These are phyloP conservation scores for Myripristis murdjan DNA, from an alignment of 2,797 vertebrate genomes.

Conservation along the genomic window DNA sequence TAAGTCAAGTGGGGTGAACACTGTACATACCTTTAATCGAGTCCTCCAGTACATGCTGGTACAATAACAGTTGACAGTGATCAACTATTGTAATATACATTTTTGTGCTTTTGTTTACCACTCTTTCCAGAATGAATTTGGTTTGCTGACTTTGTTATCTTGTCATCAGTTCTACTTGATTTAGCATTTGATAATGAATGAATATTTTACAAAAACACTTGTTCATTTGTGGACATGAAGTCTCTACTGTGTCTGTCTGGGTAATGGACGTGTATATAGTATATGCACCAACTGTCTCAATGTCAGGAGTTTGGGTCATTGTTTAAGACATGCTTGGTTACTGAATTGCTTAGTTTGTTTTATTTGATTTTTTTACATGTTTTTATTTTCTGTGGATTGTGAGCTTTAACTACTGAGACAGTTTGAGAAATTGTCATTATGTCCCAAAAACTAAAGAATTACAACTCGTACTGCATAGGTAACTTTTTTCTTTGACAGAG, in stretches of 20 bases:
- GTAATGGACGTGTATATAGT: conserved; percentile 27
- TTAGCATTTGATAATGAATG: not conserved
- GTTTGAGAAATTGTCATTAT: not conserved
- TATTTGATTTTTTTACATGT: conserved; percentile 25
- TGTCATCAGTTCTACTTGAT: not conserved
- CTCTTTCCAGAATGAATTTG: not conserved
- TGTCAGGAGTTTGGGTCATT: conserved; percentile 39
- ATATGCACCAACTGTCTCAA: not conserved
- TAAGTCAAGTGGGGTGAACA: not conserved
- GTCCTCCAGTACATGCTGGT: not conserved
- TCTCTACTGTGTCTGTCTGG: not conserved
- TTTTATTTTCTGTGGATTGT: conserved; percentile 62
- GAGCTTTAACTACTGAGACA: conserved; percentile 31
- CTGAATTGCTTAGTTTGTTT: not conserved
- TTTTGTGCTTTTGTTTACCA: not conserved
- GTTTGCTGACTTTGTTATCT: conserved; percentile 5
- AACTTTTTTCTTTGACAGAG: not conserved
- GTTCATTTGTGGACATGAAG: not conserved
- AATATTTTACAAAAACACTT: conserved; percentile 1
- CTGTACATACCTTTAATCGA: not conserved
- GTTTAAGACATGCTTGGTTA: conserved; percentile 12
- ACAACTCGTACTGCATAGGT: not conserved
- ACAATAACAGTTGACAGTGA: not conserved
- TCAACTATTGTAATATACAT: not conserved
- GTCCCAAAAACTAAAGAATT: conserved; percentile 40